Evolutionary conservation across 2,797 vertebrate genomes (phyloP).

Genomic region (Megaceryle alcyon): DNA sequence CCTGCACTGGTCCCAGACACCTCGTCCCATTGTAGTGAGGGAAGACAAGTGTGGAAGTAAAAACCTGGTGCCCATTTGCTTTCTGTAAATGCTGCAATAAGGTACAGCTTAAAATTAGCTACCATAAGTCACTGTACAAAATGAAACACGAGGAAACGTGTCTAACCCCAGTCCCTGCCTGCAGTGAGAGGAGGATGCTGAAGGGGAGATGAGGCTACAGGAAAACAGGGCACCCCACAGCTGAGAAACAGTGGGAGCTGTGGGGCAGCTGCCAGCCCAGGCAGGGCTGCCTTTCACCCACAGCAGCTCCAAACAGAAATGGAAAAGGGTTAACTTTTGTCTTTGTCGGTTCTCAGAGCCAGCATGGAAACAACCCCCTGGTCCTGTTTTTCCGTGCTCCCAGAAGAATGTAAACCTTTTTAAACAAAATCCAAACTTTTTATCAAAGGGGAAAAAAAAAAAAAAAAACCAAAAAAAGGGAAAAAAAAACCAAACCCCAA

Average conservation of each 20-base stretch:
- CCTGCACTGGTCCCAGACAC: neutral
- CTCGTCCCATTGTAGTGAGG: neutral
- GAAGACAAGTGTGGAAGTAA: neutral
- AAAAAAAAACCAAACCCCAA: neutral
- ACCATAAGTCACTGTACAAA: neutral
- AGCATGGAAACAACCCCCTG: neutral
- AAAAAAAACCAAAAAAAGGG: too few species aligned
- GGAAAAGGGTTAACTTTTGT: slow-evolving; percentile 19
- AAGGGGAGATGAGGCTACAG: neutral
- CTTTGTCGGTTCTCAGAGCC: neutral
- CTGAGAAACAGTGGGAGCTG: rapidly evolving
- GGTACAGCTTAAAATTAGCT: neutral
- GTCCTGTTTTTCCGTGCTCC: neutral
- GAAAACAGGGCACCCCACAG: neutral
- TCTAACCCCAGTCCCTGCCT: neutral
- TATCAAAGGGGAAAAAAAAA: neutral
- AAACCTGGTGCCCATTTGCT: neutral
- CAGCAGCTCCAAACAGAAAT: neutral
- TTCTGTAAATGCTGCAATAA: neutral
- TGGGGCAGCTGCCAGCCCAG: neutral
- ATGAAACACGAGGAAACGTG: rapidly evolving
- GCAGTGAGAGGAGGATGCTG: neutral
- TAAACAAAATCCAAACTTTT: slow-evolving; percentile 15
- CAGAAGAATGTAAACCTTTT: slow-evolving; percentile 54
- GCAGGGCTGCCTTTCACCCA: neutral